Evolutionary conservation across 2,888 invertebrate genomes (phyloP), one percentile per base, ranked within the genome.

Genomic region (Stenoptilia bipunctidactyla): DNA sequence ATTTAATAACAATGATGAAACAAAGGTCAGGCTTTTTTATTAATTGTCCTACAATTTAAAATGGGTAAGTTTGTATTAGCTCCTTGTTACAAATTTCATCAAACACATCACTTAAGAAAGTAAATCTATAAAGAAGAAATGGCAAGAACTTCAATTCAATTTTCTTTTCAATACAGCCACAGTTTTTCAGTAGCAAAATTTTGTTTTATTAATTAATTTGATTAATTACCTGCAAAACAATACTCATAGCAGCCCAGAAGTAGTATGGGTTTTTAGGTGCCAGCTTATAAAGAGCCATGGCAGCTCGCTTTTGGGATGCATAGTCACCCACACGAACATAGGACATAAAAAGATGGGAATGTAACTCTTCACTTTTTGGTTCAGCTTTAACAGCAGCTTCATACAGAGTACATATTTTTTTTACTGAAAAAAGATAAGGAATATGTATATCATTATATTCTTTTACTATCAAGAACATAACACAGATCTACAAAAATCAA

Each of bases 241-340:
- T 90, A 66, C 97, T 97, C 94, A 98, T 97, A 8, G 98, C 92
- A 13, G 95, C 94, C 99, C 98, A 99, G 69, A 96, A 97, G 67
- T 97, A 97, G 67, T 98, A 98, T 0, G 97, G 97, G 68, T 95
- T 96, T 69, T 97, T 97, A 1, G 94, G 92, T 56, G 92, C 92
- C 41, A 94, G 84, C 83, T 96, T 97, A 76, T 95, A 98, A 27
- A 99, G 83, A 9, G 90, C 88, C 86, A 97, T 88, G 0, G 98
- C 98, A 0, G 92, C 90, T 47, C 92, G 88, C 61, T 97, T 96
- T 68, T 98, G 98, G 6, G 93, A 88, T 61, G 93, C 92, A 63
- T 92, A 96, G 74, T 98, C 93, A 1, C 91, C 91, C 1, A 96
- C 85, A 20, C 98, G 87, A 2, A 97, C 97, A 62, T 98, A 94